Evolutionary conservation across 2,888 invertebrate species (phyloP).

Genomic region (Mythimna pallens): DNA sequence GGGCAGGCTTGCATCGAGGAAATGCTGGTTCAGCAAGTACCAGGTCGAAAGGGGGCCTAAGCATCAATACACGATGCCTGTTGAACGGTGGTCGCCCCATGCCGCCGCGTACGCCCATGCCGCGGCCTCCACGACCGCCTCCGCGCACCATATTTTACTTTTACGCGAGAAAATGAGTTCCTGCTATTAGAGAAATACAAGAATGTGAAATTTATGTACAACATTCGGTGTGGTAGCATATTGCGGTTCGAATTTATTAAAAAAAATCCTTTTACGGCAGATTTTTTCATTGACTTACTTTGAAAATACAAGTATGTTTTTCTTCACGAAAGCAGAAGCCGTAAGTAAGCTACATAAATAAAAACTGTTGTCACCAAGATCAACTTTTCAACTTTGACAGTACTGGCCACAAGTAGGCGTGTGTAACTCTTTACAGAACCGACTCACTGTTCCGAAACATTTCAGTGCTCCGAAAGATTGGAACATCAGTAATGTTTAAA

Average conservation of each 20-base stretch:
- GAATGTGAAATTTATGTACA: background rate
- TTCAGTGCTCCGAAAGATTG: no score
- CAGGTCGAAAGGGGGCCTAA: slow-evolving; percentile 96
- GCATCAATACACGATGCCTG: slow-evolving; percentile 84
- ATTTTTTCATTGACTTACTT: no score
- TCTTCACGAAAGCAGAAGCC: no score
- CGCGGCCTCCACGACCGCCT: slow-evolving; percentile 92
- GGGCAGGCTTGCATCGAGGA: slow-evolving; percentile 94
- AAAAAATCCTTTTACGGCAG: no score
- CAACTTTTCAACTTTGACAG: no score
- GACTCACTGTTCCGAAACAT: no score
- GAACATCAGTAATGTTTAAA: no score
- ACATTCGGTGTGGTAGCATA: background rate
- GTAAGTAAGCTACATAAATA: no score
- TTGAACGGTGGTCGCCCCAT: slow-evolving; percentile 89
- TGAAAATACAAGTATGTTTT: no score
- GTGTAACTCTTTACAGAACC: no score
- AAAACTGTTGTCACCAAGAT: no score
- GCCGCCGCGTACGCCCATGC: slow-evolving; percentile 91
- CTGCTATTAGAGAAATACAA: background rate
- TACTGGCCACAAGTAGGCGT: no score
- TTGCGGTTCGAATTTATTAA: background rate
- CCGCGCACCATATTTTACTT: slow-evolving; percentile 92
- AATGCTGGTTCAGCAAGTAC: slow-evolving; percentile 97
- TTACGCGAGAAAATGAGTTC: background rate